Conservation (phyloP, 2,888 invertebrate genomes). For the Ephialtes manifestator region DNA sequence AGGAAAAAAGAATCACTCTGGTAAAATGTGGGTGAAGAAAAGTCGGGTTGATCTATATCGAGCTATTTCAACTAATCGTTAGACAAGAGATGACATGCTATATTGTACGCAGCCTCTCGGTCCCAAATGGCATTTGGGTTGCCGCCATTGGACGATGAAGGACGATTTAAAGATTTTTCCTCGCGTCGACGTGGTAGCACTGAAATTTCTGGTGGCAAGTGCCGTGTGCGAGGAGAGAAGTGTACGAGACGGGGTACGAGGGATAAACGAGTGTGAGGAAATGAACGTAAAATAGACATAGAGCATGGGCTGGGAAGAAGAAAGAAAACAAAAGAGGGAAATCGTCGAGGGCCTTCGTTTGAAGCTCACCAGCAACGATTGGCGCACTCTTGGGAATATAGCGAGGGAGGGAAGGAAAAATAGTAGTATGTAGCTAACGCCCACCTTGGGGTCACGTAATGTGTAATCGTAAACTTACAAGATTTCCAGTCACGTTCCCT, state of each 20-base stretch:
- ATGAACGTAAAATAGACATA: conserved; percentile 23
- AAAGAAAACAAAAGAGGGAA: conserved; percentile 29
- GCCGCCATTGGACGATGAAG: conserved; percentile 14
- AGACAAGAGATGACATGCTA: conserved; percentile 22
- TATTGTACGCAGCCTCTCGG: not conserved
- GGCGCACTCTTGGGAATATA: conserved; percentile 39
- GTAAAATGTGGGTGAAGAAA: not conserved
- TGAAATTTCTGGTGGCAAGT: conserved; percentile 27
- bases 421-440: conserved; percentile 49
- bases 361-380: conserved; percentile 51
- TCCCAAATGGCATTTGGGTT: conserved; percentile 47
- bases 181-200: conserved; percentile 3
- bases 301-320: not conserved
- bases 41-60: conserved; percentile 7
- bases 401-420: conserved; percentile 27
- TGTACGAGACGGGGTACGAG: conserved; percentile 25
- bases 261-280: conserved; percentile 38
- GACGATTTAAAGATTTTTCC: conserved; percentile 36
- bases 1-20: no score
- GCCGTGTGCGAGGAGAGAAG: not conserved
- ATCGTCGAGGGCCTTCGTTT: conserved; percentile 47
- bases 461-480: conserved; percentile 79
- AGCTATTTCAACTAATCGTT: conserved; percentile 26
- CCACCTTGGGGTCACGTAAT: conserved; percentile 74
- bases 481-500: conserved; percentile 81